phyloP scores from a whole-genome alignment of 2,888 invertebrate genomes.

The Hartigia nigra region DNA sequence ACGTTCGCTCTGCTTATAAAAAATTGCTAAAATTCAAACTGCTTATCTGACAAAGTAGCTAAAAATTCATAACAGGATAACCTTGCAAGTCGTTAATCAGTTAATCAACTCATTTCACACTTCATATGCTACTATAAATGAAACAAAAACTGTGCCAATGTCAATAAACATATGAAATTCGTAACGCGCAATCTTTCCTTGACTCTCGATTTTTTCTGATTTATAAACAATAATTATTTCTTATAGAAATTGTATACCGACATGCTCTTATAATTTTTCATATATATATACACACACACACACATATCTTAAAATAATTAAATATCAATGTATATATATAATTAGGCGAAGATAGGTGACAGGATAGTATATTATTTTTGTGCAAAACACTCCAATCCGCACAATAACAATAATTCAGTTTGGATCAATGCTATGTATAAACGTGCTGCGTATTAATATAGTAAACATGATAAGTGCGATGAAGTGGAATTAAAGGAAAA shows the following conservation, averaged over 20 bases:
- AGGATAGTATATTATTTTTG: not conserved
- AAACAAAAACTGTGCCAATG: not conserved
- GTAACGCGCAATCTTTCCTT: not conserved
- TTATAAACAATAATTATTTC: too few species aligned
- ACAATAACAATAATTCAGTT: not conserved
- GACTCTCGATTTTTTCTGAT: not conserved
- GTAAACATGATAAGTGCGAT: constrained; percentile 41
- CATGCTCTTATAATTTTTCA: too few species aligned
- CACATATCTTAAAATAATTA: too few species aligned
- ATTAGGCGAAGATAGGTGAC: too few species aligned
- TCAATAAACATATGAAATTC: not conserved
- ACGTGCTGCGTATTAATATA: constrained; percentile 25
- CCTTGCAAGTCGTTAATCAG: not conserved
- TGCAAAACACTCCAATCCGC: not conserved
- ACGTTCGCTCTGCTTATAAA: not conserved
- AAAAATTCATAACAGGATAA: not conserved
- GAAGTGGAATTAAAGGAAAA: constrained; percentile 12
- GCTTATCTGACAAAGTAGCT: not conserved
- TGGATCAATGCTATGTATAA: not conserved
- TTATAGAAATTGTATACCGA: too few species aligned
- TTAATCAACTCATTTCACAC: not conserved
- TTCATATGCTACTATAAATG: not conserved
- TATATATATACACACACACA: too few species aligned
- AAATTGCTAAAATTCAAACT: not conserved
- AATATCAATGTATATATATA: too few species aligned